Evolutionary conservation across 2,797 vertebrate genomes (phyloP), one percentile per base, ranked within the genome.

Genomic region (Chrosomus eos): DNA sequence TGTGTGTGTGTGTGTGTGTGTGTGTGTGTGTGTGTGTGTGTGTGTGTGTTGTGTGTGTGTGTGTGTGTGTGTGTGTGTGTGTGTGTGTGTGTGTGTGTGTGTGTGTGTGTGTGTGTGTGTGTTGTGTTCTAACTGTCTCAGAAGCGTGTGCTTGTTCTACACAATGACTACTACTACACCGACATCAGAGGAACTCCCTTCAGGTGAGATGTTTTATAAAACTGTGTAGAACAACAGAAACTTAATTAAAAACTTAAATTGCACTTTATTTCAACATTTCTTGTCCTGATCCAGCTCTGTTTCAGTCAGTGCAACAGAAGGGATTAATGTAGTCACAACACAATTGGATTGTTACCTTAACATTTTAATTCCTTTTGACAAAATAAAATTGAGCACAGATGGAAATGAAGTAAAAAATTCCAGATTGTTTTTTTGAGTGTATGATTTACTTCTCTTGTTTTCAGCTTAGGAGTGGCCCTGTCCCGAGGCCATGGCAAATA

Each of bases 91-190:
- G 21, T 89, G 58, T 89, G 68, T 85, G 13, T 86, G 67, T n/a
- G 60, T 85, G 73, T 67, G 0, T 71, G 19, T 76, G 45, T 77
- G 31, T 85, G 21, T 89, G 58, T 89, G 68, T 85, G 13, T 86
- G 67, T n/a, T n/a, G n/a, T n/a, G n/a, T n/a, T n/a, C n/a, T n/a
- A n/a, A 58, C 9, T 82, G n/a, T 78, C 94, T 92, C 94, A 99
- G 98, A 99, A 97, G 93, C 97, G 98, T 84, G 98, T 99, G 4
- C 94, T 99, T 93, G 97, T 98, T 93, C 95, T 99, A 95, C 97
- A 97, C 92, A 99, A 99, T 92, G 98, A 99, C 93, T 99, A 99
- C 94, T 99, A 97, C 96, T 99, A 99, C 89, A 99, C 98, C 90
- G 97, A 99, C 94, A 99, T 99, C 93, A 97, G 97, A 93, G 98